These are phyloP conservation scores for Argyrosomus regius DNA, from an alignment of 2,797 vertebrate genomes.

Conservation along the genomic window DNA sequence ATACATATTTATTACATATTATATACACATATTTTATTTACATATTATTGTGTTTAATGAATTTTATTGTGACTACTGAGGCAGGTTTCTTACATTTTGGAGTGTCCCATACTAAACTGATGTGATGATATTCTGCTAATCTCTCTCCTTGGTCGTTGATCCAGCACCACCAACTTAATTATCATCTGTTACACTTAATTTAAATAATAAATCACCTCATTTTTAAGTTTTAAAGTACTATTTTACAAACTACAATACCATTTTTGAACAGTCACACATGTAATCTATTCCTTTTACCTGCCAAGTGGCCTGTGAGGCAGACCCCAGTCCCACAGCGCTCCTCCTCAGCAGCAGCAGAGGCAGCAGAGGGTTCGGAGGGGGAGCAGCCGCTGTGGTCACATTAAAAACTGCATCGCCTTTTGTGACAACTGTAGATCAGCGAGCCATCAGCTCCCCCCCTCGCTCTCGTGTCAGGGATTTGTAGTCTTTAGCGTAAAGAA, in stretches of 20 bases:
- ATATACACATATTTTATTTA: too few species aligned
- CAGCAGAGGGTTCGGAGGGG: neutral
- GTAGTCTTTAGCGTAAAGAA: conserved; percentile 62
- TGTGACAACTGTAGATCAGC: conserved; percentile 73
- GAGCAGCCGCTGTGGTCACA: conserved; percentile 54
- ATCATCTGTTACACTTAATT: neutral
- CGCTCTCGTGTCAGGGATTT: conserved; percentile 63
- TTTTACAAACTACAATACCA: neutral
- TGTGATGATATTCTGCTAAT: neutral
- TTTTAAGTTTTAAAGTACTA: neutral
- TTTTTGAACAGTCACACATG: neutral
- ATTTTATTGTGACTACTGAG: neutral
- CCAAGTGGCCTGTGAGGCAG: neutral
- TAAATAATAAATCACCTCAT: neutral
- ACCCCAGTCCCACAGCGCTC: neutral
- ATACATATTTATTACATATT: neutral
- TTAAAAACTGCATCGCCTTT: conserved; percentile 72
- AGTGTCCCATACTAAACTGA: neutral
- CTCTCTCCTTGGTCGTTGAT: neutral
- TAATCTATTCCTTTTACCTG: neutral
- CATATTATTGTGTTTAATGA: neutral
- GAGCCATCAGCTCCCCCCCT: conserved; percentile 45
- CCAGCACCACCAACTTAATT: conserved; percentile 4
- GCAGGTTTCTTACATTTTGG: neutral
- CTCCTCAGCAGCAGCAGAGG: neutral